A percentile compares a stretch with the other conserved stretches of the same genome.
phyloP scores from a whole-genome alignment of 2,888 invertebrate genomes.

The Netelia inedita region DNA sequence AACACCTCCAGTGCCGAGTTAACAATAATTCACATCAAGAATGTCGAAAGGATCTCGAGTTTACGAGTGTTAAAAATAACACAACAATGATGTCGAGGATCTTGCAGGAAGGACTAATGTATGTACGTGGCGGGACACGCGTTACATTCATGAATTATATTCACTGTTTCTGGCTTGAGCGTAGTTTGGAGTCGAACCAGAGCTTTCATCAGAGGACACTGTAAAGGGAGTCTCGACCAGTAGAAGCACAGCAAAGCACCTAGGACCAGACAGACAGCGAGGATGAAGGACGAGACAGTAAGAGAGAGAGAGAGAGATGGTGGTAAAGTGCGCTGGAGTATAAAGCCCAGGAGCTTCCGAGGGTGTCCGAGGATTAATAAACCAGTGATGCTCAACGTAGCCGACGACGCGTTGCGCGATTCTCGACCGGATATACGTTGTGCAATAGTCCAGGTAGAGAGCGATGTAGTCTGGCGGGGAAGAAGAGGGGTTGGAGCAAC shows the following conservation, averaged over 20 bases:
- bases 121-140: neutral
- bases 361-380: constrained; percentile 80
- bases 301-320: constrained; percentile 42
- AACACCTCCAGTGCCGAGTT: neutral
- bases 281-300: constrained; percentile 44
- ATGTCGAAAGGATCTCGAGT: neutral
- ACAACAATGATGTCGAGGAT: neutral
- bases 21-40: constrained; percentile 3
- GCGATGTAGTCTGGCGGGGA: constrained; percentile 36
- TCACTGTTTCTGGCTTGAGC: constrained; percentile 29
- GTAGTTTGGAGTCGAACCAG: constrained; percentile 30
- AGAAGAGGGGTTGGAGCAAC: constrained; percentile 2
- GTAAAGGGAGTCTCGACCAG: constrained; percentile 34
- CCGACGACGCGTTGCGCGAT: constrained; percentile 62
- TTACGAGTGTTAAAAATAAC: constrained; percentile 13
- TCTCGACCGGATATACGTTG: constrained; percentile 67
- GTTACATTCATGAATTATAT: constrained; percentile 33
- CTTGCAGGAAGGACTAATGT: neutral
- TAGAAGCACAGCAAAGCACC: constrained; percentile 51
- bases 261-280: constrained; percentile 58
- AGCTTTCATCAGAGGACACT: constrained; percentile 49
- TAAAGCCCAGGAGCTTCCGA: constrained; percentile 74
- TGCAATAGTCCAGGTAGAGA: constrained; percentile 68
- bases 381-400: constrained; percentile 77
- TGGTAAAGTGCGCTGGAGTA: constrained; percentile 69